Conservation (phyloP, 2,888 invertebrate species). For the Micoletzkya japonica region DNA sequence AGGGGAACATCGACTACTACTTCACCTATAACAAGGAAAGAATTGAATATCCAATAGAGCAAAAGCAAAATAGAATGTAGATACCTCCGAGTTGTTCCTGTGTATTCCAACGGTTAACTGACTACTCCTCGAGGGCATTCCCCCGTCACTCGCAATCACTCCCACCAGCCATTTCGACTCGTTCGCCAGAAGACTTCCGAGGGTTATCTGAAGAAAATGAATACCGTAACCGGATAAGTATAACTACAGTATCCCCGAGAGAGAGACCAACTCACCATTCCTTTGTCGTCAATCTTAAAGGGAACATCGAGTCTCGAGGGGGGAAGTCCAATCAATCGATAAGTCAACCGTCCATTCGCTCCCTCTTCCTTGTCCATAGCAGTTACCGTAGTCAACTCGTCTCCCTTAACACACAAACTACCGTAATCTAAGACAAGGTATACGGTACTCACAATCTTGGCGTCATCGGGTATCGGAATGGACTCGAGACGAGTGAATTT, state of each 20-base stretch:
- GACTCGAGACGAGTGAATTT: slow-evolving; percentile 41
- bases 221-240: background rate
- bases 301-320: slow-evolving; percentile 78
- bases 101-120: slow-evolving; percentile 82
- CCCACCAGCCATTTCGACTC: slow-evolving; percentile 86
- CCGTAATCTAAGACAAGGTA: no score
- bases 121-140: slow-evolving; percentile 83
- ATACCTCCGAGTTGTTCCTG: slow-evolving; percentile 66
- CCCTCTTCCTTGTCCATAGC: slow-evolving; percentile 88
- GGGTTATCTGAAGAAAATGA: slow-evolving; percentile 30
- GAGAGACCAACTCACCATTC: slow-evolving; percentile 39
- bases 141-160: slow-evolving; percentile 92
- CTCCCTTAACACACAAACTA: background rate
- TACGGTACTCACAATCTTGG: slow-evolving; percentile 26
- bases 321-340: slow-evolving; percentile 72
- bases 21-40: no score
- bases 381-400: slow-evolving; percentile 68
- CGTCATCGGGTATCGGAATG: slow-evolving; percentile 27
- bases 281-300: slow-evolving; percentile 44
- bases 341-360: slow-evolving; percentile 84
- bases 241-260: background rate
- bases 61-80: no score
- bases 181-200: slow-evolving; percentile 78
- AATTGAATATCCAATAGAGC: no score
- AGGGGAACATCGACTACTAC: no score